phyloP scores from a whole-genome alignment of 1,140 invertebrate species.

The Andrena cerasifolii region DNA sequence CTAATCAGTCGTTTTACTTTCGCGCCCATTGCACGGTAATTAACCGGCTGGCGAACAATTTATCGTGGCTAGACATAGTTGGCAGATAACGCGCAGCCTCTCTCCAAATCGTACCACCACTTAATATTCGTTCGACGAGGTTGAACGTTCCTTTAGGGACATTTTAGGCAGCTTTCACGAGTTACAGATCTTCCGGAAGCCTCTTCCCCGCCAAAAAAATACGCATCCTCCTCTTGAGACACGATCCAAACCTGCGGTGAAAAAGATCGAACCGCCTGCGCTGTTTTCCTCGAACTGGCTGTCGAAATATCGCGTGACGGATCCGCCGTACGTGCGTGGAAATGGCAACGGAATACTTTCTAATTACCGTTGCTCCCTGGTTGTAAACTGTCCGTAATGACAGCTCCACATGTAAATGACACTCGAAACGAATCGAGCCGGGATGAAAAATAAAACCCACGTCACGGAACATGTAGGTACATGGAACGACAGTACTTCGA shows the following conservation, averaged over 20 bases:
- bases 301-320: slow-evolving; percentile 51
- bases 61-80: slow-evolving; percentile 15
- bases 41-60: slow-evolving; percentile 29
- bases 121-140: slow-evolving; percentile 9
- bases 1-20: slow-evolving; percentile 31
- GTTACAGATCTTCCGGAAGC: no score
- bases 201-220: no score
- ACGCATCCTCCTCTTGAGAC: no score
- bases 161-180: slow-evolving; percentile 26
- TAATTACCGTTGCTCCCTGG: slow-evolving; percentile 45
- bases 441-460: no score
- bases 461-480: no score
- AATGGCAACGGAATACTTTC: slow-evolving; percentile 51
- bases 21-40: neutral
- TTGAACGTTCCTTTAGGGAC: neutral
- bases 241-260: neutral
- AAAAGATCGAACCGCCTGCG: neutral
- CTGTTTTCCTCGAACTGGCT: neutral
- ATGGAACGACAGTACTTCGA: no score
- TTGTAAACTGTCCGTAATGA: slow-evolving; percentile 29
- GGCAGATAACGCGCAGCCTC: slow-evolving; percentile 13
- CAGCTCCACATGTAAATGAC: slow-evolving; percentile 10
- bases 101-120: slow-evolving; percentile 1
- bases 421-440: neutral
- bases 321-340: slow-evolving; percentile 25